Conservation (phyloP, 1,140 invertebrate genomes). For the Lepidurus apus region DNA sequence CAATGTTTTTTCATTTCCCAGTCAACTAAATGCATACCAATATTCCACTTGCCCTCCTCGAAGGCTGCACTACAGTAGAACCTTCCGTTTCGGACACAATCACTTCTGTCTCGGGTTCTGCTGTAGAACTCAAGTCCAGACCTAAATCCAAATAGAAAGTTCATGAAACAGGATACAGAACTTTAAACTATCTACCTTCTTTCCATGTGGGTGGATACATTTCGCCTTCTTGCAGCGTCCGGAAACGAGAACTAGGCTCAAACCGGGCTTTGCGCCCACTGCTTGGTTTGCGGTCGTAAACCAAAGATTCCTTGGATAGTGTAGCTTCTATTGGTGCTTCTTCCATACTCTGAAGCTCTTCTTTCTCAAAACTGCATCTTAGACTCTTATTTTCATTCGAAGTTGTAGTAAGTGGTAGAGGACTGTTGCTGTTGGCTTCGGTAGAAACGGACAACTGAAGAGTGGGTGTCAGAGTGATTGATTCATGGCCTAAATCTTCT, state of each 20-base stretch:
- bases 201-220: not conserved
- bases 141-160: not conserved
- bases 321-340: not conserved
- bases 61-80: not conserved
- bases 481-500: conserved; percentile 1
- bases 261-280: not conserved
- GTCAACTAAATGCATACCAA: not conserved
- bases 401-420: not conserved
- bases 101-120: conserved; percentile 36
- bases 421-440: not conserved
- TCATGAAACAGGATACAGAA: not conserved
- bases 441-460: not conserved
- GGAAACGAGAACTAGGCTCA: conserved; percentile 28
- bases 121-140: conserved; percentile 35
- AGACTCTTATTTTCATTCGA: not conserved
- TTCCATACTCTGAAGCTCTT: not conserved
- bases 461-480: not conserved
- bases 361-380: not conserved
- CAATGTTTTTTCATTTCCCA: not conserved
- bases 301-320: not conserved
- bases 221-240: not conserved
- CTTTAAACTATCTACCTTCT: conserved; percentile 26
- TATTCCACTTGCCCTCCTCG: not conserved
- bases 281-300: not conserved
- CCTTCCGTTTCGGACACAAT: conserved; percentile 33